Base-by-base conservation (phyloP, 2,113 vertebrate species). In the Acanthisitta chloris region DNA sequence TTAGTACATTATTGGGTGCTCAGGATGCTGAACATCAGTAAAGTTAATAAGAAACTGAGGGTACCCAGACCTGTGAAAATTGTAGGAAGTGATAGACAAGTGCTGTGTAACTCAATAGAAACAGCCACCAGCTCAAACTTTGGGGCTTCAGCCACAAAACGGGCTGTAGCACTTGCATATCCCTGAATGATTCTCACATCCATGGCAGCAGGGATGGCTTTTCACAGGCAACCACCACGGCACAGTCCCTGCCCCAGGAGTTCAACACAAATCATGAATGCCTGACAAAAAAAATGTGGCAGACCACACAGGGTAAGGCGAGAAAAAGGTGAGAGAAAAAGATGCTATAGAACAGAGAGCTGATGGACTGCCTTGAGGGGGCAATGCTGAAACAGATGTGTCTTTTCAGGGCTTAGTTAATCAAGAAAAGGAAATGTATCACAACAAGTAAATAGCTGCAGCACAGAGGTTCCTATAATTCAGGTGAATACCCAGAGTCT, bases 381-480 rank as follows among this genome's bases (percentile, higher is more conserved):
- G 52, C 64, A 96, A 84, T 90, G 77, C 82, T 81, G 86, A 90
- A 94, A 86, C 90, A 95, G 93, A 93, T 74, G 76, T 74, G 76
- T 34, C 82, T 70, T 92, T 90, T 86, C 88, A 93, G 87, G 74
- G 79, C 90, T 90, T 67, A 78, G 79, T 90, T 94, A 83, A 84
- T 90, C 88, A 88, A 94, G 92, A 78, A 84, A 94, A 97, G 92
- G 92, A 95, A 96, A 88, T 36, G 61, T 86, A 94, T 88, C 76
- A 76, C 72, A 92, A 84, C 86, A 86, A 86, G 80, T 59, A 92
- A 96, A 96, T 67, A 95, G 92, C 85, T 71, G 36, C 6, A 8
- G 57, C 69, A 86, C 66, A 52, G 92, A 81, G 80, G 88, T 95
- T 93, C 92, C 19, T 94, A 81, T 86, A 95, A 94, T 93, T 83